Percentiles rank a stretch among this genome's conserved stretches.
Evolutionary conservation across 2,797 vertebrate species (phyloP).

Genomic region (Tragelaphus eurycerus): DNA sequence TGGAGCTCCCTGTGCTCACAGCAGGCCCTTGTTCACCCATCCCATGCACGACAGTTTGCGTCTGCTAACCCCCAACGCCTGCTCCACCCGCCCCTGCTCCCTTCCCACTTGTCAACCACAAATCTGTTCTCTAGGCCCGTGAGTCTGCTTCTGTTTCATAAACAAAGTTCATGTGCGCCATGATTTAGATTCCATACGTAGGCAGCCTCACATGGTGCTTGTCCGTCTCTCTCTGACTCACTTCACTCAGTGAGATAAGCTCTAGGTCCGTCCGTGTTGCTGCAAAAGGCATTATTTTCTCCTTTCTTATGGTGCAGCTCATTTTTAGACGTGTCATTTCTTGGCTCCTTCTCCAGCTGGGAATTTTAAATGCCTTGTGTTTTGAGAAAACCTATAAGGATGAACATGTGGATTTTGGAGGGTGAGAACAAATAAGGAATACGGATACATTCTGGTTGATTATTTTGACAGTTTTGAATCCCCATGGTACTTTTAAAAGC

Average conservation of each 20-base stretch:
- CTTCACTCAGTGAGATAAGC: not conserved
- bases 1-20: accelerated
- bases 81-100: not conserved
- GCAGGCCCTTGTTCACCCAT: not conserved
- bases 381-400: not conserved
- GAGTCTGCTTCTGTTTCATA: not conserved
- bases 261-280: not conserved
- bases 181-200: not conserved
- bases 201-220: not conserved
- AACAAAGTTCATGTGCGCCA: not conserved
- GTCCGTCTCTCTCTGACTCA: not conserved
- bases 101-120: not conserved
- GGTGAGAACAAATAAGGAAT: not conserved
- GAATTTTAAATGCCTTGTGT: not conserved
- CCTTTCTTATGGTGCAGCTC: not conserved
- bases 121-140: not conserved
- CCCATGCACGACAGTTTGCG: not conserved
- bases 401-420: not conserved
- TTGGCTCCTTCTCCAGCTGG: not conserved
- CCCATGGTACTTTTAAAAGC: not conserved
- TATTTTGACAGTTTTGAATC: conserved; percentile 34
- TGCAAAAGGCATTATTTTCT: not conserved
- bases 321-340: not conserved
- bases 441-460: not conserved
- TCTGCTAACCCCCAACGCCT: not conserved